These are phyloP conservation scores for Pseudotriccus pelzelni DNA, from an alignment of 2,797 vertebrate genomes.

Conservation along the genomic window DNA sequence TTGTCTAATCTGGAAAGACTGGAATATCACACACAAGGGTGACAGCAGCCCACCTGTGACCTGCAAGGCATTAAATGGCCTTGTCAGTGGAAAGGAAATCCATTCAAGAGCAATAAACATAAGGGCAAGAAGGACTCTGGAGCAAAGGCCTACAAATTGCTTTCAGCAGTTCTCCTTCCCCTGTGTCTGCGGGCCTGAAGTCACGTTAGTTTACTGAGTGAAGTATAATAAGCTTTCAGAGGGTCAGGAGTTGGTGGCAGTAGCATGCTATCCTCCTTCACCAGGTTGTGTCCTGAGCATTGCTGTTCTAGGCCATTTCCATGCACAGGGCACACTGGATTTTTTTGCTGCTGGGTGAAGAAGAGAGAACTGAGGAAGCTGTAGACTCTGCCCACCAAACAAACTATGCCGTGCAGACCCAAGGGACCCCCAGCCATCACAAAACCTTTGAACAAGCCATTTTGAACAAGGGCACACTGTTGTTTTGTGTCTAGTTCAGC, in stretches of 20 bases:
- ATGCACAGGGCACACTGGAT: fast-evolving
- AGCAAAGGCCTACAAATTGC: neutral
- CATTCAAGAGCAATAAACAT: neutral
- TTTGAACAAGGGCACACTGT: neutral
- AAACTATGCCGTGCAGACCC: fast-evolving
- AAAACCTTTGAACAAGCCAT: no score
- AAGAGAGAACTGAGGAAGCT: neutral
- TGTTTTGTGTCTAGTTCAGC: neutral
- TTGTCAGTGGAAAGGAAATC: neutral
- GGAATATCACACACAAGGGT: neutral
- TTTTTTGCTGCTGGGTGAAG: neutral
- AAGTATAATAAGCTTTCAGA: neutral
- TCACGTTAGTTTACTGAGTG: neutral
- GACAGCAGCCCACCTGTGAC: neutral
- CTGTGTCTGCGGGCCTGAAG: neutral
- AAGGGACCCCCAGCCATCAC: neutral
- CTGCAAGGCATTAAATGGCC: neutral
- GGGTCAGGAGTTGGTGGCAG: neutral
- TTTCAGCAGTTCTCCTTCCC: neutral
- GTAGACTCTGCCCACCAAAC: neutral
- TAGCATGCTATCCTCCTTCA: fast-evolving
- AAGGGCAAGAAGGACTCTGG: neutral
- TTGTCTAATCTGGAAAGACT: neutral
- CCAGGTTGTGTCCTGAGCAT: fast-evolving
- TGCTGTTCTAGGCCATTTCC: neutral